Evolutionary conservation across 2,797 vertebrate species (phyloP).

Genomic region (Mus spretus): DNA sequence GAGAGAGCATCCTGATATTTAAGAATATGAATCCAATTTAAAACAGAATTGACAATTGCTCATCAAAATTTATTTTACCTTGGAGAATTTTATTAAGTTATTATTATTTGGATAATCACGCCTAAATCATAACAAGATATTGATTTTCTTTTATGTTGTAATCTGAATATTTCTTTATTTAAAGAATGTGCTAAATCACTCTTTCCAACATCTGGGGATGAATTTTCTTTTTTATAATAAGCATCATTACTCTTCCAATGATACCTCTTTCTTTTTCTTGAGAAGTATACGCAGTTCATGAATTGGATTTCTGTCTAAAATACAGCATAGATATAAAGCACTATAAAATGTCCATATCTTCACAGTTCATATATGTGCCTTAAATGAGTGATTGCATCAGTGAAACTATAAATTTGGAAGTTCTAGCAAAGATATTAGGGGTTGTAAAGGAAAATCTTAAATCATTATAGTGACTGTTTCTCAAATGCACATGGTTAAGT

Average conservation of each 20-base stretch:
- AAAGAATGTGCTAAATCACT: conserved; percentile 22
- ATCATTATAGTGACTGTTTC: background rate
- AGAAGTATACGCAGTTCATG: background rate
- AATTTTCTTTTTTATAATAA: background rate
- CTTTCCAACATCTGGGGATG: background rate
- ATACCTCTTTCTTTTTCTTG: background rate
- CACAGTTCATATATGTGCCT: background rate
- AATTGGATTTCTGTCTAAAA: background rate
- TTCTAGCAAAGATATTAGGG: background rate
- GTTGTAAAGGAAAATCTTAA: background rate
- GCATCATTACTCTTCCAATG: background rate
- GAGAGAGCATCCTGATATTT: conserved; percentile 28
- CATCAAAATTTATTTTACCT: conserved; percentile 38
- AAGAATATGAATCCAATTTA: conserved; percentile 25
- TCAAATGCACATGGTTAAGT: background rate
- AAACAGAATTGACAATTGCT: conserved; percentile 53
- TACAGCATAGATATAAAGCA: background rate
- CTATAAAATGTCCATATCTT: background rate
- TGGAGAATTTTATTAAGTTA: conserved; percentile 42
- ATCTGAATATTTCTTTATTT: background rate
- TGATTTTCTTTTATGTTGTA: conserved; percentile 26
- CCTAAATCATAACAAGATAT: background rate
- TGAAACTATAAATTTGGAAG: background rate
- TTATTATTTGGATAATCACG: conserved; percentile 53
- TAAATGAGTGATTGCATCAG: background rate